A percentile compares a stretch with the other conserved stretches of the same genome.
Evolutionary conservation across 1,140 invertebrate genomes (phyloP).

Genomic region (Trachelipus rathkii): DNA sequence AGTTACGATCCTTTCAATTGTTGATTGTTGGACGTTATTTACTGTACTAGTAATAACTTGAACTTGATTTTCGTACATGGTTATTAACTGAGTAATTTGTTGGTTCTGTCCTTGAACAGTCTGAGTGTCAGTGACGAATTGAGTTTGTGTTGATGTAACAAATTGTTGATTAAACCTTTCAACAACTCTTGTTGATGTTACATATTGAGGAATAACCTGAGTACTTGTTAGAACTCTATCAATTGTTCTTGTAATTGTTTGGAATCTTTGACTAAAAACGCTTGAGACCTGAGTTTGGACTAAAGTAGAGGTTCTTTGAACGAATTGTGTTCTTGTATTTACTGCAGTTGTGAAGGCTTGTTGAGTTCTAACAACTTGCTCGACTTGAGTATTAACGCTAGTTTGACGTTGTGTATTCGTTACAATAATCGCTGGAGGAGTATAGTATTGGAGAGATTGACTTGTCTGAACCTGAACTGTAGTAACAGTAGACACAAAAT

Average conservation of each 20-base stretch:
- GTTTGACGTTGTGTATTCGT: conserved; percentile 20
- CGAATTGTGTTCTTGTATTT: conserved; percentile 25
- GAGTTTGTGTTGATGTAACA: conserved; percentile 22
- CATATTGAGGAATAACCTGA: conserved; percentile 26
- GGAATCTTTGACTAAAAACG: conserved; percentile 26
- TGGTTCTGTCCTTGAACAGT: conserved; percentile 30
- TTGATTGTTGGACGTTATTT: conserved; percentile 29
- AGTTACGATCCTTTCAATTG: conserved; percentile 28
- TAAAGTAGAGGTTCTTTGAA: conserved; percentile 27
- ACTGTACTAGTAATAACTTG: conserved; percentile 22
- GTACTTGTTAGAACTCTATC: conserved; percentile 28
- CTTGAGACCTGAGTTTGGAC: conserved; percentile 29
- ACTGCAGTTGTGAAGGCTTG: conserved; percentile 30
- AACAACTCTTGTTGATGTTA: conserved; percentile 32
- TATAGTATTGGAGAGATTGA: conserved; percentile 26
- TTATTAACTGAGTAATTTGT: conserved; percentile 23
- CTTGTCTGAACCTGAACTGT: conserved; percentile 34
- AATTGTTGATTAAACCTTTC: conserved; percentile 32
- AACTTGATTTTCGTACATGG: conserved; percentile 22
- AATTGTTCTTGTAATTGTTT: conserved; percentile 26
- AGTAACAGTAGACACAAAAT: conserved; percentile 24
- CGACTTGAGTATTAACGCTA: conserved; percentile 29
- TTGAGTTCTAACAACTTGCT: conserved; percentile 30
- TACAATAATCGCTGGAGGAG: conserved; percentile 23
- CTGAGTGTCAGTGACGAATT: conserved; percentile 28